Evolutionary conservation across 1,140 invertebrate species (phyloP).

Genomic region (Maconellicoccus hirsutus): DNA sequence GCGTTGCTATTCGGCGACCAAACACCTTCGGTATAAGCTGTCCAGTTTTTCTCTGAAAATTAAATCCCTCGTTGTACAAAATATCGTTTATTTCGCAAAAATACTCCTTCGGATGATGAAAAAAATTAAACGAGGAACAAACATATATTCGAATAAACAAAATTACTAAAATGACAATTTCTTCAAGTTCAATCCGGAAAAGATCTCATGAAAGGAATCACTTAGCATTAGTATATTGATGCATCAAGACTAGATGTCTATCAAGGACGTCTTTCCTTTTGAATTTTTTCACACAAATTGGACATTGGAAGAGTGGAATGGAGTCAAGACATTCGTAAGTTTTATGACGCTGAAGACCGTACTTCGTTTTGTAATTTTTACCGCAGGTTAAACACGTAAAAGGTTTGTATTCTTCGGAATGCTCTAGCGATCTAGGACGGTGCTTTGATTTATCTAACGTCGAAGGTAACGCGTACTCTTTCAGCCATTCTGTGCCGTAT

Average conservation of each 20-base stretch:
- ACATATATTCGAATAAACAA: too few relatives aligned
- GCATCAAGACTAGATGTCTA: conserved; percentile 29
- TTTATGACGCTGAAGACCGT: conserved; percentile 25
- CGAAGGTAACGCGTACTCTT: background rate
- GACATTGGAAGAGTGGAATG: conserved; percentile 58
- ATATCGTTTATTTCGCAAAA: too few relatives aligned
- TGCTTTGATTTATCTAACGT: background rate
- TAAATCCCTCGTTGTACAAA: too few relatives aligned
- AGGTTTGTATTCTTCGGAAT: background rate
- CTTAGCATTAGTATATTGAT: background rate
- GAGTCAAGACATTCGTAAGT: conserved; percentile 26
- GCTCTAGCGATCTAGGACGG: background rate
- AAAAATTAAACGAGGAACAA: too few relatives aligned
- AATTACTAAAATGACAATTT: too few relatives aligned
- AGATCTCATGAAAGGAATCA: too few relatives aligned
- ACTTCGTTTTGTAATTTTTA: conserved; percentile 24
- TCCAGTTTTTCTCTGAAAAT: background rate
- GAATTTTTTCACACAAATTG: conserved; percentile 44
- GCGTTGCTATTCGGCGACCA: background rate
- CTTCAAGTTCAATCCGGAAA: too few relatives aligned
- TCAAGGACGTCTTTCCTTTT: conserved; percentile 33
- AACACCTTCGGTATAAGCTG: background rate
- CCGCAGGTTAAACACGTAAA: conserved; percentile 25
- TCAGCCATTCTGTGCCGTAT: background rate
- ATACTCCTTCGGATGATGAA: too few relatives aligned